Evolutionary conservation across 2,113 vertebrate species (phyloP).

Genomic region (Cinclus mexicanus): DNA sequence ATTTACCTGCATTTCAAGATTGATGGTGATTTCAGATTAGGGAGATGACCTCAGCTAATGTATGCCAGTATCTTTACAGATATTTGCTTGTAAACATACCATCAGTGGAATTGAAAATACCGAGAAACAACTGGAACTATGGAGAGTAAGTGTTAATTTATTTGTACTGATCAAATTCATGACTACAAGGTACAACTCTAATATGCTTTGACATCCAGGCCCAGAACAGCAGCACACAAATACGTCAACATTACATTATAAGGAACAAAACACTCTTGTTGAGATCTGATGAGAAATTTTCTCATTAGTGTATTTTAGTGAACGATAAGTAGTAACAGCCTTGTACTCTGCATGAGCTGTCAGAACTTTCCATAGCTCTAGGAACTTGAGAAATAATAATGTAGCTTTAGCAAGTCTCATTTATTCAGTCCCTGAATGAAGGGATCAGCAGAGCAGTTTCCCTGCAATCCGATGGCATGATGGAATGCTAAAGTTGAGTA

Average conservation of each 20-base stretch:
- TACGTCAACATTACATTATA: slow-evolving; percentile 38
- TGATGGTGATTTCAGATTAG: neutral
- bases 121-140: neutral
- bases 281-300: slow-evolving; percentile 42
- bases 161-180: neutral
- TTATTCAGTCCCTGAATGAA: neutral
- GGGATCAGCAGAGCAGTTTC: neutral
- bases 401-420: neutral
- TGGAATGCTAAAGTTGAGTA: neutral
- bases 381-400: neutral
- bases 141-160: neutral
- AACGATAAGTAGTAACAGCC: slow-evolving; percentile 17
- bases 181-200: neutral
- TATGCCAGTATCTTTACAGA: neutral
- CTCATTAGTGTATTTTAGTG: slow-evolving; percentile 42
- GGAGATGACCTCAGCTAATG: neutral
- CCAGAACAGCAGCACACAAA: slow-evolving; percentile 21
- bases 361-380: slow-evolving; percentile 2
- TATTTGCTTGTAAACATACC: neutral
- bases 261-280: slow-evolving; percentile 43
- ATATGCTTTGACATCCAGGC: slow-evolving; percentile 21
- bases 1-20: neutral
- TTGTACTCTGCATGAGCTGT: slow-evolving; percentile 44
- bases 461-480: neutral
- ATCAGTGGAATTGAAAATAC: neutral